Percentiles rank a stretch among this genome's conserved stretches.
phyloP scores from a whole-genome alignment of 2,888 invertebrate genomes.

The Tetragonisca angustula region DNA sequence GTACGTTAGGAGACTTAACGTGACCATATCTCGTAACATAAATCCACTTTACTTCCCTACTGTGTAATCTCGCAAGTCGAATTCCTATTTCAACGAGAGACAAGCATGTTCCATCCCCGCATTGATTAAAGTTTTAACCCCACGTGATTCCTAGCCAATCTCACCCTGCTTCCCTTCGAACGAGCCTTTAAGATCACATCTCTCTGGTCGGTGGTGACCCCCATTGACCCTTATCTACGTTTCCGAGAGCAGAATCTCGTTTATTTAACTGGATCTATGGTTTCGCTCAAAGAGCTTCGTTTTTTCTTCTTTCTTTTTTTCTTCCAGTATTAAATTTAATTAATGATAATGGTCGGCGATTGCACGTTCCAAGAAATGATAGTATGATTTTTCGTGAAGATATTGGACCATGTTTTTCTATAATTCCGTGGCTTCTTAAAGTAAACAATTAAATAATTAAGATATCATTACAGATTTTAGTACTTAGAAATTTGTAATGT shows the following conservation, averaged over 20 bases:
- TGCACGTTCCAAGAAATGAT: neutral
- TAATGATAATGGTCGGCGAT: neutral
- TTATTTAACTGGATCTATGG: conserved; percentile 55
- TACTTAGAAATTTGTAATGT: no score
- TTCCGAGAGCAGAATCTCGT: conserved; percentile 54
- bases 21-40: conserved; percentile 55
- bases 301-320: neutral
- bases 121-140: conserved; percentile 70
- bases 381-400: neutral
- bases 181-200: conserved; percentile 61
- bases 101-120: conserved; percentile 46
- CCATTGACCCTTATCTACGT: conserved; percentile 59
- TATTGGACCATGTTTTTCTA: neutral
- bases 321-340: neutral
- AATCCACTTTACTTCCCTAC: conserved; percentile 51
- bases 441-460: no score
- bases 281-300: conserved; percentile 24
- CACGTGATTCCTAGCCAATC: conserved; percentile 61
- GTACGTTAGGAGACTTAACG: conserved; percentile 52
- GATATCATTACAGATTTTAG: no score
- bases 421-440: neutral
- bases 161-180: conserved; percentile 62
- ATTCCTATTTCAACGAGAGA: conserved; percentile 61
- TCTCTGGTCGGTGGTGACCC: conserved; percentile 43
- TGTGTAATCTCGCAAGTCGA: conserved; percentile 58